These are phyloP conservation scores for Colletes latitarsis DNA, from an alignment of 1,140 invertebrate species.

Conservation along the genomic window DNA sequence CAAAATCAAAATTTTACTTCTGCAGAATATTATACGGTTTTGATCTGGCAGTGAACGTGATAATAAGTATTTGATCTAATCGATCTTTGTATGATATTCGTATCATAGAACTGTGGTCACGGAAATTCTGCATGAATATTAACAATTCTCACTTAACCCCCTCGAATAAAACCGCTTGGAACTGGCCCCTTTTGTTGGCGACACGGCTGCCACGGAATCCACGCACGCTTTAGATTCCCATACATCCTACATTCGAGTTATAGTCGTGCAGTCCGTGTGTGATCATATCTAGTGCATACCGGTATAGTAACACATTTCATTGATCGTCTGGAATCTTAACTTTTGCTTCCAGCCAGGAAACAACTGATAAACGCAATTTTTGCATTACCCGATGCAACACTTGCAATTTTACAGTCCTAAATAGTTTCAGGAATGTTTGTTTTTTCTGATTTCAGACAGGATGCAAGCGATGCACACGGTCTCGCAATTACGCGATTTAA, in stretches of 20 bases:
- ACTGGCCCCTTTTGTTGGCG: background rate
- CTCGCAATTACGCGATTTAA: too few relatives aligned
- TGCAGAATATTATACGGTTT: too few relatives aligned
- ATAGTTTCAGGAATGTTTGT: too few relatives aligned
- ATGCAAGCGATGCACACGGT: too few relatives aligned
- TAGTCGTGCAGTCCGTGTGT: background rate
- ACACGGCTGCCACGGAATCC: background rate
- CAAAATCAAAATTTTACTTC: too few relatives aligned
- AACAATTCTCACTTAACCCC: background rate
- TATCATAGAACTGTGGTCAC: background rate
- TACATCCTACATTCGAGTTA: background rate
- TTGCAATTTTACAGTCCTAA: too few relatives aligned
- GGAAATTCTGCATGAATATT: too few relatives aligned
- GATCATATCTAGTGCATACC: constrained; percentile 14
- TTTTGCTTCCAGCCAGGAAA: background rate
- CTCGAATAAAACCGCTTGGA: background rate
- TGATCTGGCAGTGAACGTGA: too few relatives aligned
- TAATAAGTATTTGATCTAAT: too few relatives aligned
- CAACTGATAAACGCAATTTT: background rate
- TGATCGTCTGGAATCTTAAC: constrained; percentile 4
- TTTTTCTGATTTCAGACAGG: too few relatives aligned
- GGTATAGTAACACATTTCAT: background rate
- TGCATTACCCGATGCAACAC: background rate
- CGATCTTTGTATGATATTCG: too few relatives aligned
- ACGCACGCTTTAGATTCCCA: background rate